Evolutionary conservation across 2,113 vertebrate genomes (phyloP), one percentile per base, ranked within the genome.

Genomic region (Lampris incognitus): DNA sequence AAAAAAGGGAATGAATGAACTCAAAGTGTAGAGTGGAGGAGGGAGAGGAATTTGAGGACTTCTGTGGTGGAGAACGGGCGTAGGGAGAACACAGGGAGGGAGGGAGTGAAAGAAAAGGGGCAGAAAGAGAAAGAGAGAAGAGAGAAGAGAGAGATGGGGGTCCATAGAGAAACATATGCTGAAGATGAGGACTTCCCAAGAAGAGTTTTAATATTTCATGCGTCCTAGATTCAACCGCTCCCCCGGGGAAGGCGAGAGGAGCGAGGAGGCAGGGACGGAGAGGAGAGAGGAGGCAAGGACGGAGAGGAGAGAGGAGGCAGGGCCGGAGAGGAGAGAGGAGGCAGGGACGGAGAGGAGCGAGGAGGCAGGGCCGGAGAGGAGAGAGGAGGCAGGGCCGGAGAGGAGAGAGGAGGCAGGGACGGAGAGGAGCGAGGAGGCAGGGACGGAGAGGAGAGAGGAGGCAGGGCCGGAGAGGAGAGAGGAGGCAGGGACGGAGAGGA

Each of bases 171-270:
- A 91, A 92, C 93, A 93, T 92, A 94, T 94, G 91, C 88, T 91
- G 83, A 90, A 91, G 73, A 88, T 87, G 84, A 92, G 88, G 87
- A 88, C 86, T 89, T 86, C 89, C 86, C 84, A 88, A 89, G 86
- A 89, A 80, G 86, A 81, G 89, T 82, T 93, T 93, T 76, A 93
- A 93, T 93, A 90, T 94, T 94, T 93, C 70, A 94, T 91, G 87
- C 91, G 92, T 93, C 92, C 92, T 92, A 93, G 85, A 87, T 94
- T 91, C 69, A 76, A 42, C 36, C 66, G 40, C 57, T 65, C 87
- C 88, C 77, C 44, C 44, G 0, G 39, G 73, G 75, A 63, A 52
- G 41, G 38, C 78, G 75, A 63, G 82, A 80, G 69, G 78, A 83
- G 81, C 63, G 68, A 86, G 67, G 52, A 84, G 72, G 74, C 71